A percentile compares a stretch with the other conserved stretches of the same genome.
Conservation (phyloP, 2,797 vertebrate genomes). For the Naso thynnoides region DNA sequence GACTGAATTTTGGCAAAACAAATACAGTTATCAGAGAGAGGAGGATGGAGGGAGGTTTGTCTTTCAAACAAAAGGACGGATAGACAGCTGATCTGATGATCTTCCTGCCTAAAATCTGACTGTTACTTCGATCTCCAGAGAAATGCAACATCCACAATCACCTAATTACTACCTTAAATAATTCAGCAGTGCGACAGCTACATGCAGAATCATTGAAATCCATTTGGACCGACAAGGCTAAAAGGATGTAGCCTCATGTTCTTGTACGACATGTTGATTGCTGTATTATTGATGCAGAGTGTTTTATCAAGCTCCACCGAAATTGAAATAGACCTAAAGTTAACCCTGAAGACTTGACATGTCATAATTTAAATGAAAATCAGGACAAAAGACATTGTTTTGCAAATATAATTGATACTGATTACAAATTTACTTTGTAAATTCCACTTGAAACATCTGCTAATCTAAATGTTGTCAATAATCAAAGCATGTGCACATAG, state of each 20-base stretch:
- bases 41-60: background rate
- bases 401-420: background rate
- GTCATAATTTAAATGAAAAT: conserved; percentile 1
- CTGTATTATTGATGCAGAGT: conserved; percentile 69
- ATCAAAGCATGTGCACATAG: background rate
- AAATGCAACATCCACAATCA: conserved; percentile 37
- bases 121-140: conserved; percentile 29
- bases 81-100: conserved; percentile 39
- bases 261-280: conserved; percentile 59
- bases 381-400: background rate
- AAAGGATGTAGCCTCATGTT: conserved; percentile 47
- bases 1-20: conserved; percentile 40
- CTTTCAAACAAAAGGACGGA: conserved; percentile 9
- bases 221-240: conserved; percentile 62
- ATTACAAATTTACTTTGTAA: background rate
- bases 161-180: conserved; percentile 65
- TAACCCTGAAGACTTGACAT: conserved; percentile 16
- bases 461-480: background rate
- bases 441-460: background rate
- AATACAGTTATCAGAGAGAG: background rate
- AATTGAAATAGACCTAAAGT: conserved; percentile 55
- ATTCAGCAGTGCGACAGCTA: conserved; percentile 47
- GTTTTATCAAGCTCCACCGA: conserved; percentile 40
- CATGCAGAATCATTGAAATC: conserved; percentile 56
- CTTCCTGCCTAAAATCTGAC: conserved; percentile 15